Percentiles rank a stretch among this genome's conserved stretches.
Evolutionary conservation across 2,888 invertebrate species (phyloP).

Genomic region (Caenorhabditis virilis): DNA sequence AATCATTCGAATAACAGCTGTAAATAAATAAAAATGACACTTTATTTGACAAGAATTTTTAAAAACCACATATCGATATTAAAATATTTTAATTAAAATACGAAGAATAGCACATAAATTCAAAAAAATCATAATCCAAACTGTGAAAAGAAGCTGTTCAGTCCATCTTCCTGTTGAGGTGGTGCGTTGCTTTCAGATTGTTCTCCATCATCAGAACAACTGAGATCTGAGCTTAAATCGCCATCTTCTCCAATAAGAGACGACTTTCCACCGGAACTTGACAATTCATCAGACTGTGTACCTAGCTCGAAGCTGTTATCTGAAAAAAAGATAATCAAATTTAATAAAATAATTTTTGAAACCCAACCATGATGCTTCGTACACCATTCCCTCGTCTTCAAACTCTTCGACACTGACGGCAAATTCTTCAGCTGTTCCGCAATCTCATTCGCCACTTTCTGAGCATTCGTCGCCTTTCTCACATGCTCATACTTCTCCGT

Average conservation of each 20-base stretch:
- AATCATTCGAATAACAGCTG: too few relatives aligned
- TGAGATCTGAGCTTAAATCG: background rate
- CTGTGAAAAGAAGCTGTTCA: too few relatives aligned
- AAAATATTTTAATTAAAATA: too few relatives aligned
- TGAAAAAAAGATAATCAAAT: background rate
- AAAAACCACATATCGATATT: too few relatives aligned
- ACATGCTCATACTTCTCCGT: background rate
- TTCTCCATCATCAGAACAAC: background rate
- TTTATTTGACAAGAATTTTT: too few relatives aligned
- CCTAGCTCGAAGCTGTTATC: background rate
- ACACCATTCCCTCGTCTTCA: constrained; percentile 15
- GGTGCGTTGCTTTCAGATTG: background rate
- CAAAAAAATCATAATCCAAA: too few relatives aligned
- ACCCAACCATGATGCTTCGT: constrained; percentile 12
- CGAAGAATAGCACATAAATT: too few relatives aligned
- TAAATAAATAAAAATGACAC: too few relatives aligned
- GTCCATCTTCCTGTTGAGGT: background rate
- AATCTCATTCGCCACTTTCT: constrained; percentile 2
- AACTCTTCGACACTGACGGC: constrained; percentile 12
- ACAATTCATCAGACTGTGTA: background rate
- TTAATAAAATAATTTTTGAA: background rate
- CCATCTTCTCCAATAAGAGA: background rate
- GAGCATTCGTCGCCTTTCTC: background rate
- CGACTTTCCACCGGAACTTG: background rate
- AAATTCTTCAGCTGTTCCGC: constrained; percentile 7